Percentiles rank a stretch among this genome's conserved stretches.
Conservation (phyloP, 1,140 invertebrate species). For the Polyergus mexicanus region DNA sequence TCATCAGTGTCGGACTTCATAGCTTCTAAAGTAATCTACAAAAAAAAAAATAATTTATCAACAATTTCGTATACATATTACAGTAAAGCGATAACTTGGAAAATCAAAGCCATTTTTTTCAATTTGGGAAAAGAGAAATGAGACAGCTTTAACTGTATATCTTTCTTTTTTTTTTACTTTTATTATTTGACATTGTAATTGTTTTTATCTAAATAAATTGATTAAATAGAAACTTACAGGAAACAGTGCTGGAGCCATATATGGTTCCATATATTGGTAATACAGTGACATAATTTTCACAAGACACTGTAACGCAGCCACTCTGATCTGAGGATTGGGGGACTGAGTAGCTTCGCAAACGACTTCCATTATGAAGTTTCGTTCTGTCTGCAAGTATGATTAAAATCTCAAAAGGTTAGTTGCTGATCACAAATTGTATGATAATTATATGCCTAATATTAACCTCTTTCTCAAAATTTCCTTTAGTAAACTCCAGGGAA, state of each 20-base stretch:
- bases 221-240: constrained; percentile 88
- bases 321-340: constrained; percentile 95
- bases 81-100: background rate
- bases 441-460: constrained; percentile 11
- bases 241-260: constrained; percentile 99
- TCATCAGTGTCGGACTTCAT: constrained; percentile 99
- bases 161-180: background rate
- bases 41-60: background rate
- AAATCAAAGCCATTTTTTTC: too few species aligned
- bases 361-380: constrained; percentile 99
- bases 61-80: background rate
- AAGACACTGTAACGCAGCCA: constrained; percentile 98
- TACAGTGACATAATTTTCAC: constrained; percentile 99
- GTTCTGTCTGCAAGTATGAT: constrained; percentile 90
- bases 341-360: constrained; percentile 97
- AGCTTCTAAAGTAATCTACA: constrained; percentile 97
- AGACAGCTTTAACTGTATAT: background rate
- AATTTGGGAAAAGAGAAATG: background rate
- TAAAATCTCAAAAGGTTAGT: background rate
- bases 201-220: too few species aligned
- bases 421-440: background rate
- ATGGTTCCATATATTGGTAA: constrained; percentile 99
- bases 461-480: constrained; percentile 98
- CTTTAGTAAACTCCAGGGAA: constrained; percentile 99
- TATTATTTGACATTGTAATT: too few species aligned